A percentile compares a stretch with the other conserved stretches of the same genome.
Evolutionary conservation across 2,113 vertebrate species (phyloP).

Genomic region (Pseudolaguvia tuberculata): DNA sequence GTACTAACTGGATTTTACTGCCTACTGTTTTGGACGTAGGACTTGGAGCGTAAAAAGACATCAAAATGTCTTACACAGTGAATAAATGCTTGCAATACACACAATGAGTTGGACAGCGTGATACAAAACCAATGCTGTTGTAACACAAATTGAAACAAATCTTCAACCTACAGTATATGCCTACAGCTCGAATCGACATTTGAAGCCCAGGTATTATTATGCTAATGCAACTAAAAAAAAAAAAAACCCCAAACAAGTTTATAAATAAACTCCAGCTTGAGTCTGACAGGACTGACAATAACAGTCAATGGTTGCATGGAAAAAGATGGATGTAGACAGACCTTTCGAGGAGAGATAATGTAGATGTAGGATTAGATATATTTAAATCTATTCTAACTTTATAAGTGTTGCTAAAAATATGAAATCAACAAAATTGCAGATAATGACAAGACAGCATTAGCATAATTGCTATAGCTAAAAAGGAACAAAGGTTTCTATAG

Average conservation of each 20-base stretch:
- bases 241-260: background rate
- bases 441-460: slow-evolving; percentile 15
- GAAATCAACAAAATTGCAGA: background rate
- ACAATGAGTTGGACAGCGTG: background rate
- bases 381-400: background rate
- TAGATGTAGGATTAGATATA: background rate
- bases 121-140: background rate
- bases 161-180: background rate
- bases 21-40: background rate
- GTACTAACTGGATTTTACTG: background rate
- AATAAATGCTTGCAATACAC: background rate
- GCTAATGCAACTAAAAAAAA: background rate
- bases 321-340: background rate
- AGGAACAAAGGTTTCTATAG: background rate
- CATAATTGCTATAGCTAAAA: slow-evolving; percentile 7
- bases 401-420: slow-evolving; percentile 10
- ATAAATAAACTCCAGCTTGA: slow-evolving; percentile 5
- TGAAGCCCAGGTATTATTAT: background rate
- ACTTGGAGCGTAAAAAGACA: background rate
- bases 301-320: background rate
- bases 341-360: background rate
- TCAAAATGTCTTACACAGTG: background rate
- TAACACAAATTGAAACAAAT: background rate
- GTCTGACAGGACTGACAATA: background rate
- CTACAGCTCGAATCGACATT: background rate